These are phyloP conservation scores for Phalloptychus januarius DNA, from an alignment of 2,797 vertebrate species.

Conservation along the genomic window DNA sequence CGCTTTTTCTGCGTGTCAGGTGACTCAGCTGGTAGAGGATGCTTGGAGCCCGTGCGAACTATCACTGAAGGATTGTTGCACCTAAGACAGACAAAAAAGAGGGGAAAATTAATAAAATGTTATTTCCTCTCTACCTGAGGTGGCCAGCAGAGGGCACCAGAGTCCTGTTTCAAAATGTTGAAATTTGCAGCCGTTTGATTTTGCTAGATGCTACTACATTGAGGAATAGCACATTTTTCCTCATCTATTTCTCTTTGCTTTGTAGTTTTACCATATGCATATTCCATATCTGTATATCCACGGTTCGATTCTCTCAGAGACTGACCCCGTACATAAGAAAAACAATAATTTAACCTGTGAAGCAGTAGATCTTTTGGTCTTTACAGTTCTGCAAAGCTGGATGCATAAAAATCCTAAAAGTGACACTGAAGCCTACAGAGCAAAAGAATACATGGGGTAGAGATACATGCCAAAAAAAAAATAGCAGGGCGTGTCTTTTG, in stretches of 20 bases:
- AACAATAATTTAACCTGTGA: constrained; percentile 1
- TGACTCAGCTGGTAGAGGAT: constrained; percentile 90
- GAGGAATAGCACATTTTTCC: constrained; percentile 39
- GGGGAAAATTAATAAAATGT: background rate
- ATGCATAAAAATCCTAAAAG: background rate
- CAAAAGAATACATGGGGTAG: background rate
- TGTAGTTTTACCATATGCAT: constrained; percentile 21
- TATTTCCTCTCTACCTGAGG: background rate
- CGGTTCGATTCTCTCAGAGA: constrained; percentile 14
- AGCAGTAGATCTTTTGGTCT: background rate
- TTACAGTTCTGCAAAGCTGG: background rate
- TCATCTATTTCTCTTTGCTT: constrained; percentile 34
- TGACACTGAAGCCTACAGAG: background rate
- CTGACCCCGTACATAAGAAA: background rate
- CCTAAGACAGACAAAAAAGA: constrained; percentile 67
- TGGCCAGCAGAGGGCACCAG: constrained; percentile 39
- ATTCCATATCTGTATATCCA: constrained; percentile 10
- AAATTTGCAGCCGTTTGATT: constrained; percentile 28
- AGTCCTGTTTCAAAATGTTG: constrained; percentile 9
- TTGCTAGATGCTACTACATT: constrained; percentile 8
- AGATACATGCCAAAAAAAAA: background rate
- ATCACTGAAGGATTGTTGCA: constrained; percentile 92
- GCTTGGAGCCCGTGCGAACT: constrained; percentile 85
- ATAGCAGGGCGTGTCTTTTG: constrained; percentile 23
- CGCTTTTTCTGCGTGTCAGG: constrained; percentile 93